Percentiles rank a stretch among this genome's conserved stretches.
Conservation (phyloP, 1,140 invertebrate genomes). For the Gryon sp. region DNA sequence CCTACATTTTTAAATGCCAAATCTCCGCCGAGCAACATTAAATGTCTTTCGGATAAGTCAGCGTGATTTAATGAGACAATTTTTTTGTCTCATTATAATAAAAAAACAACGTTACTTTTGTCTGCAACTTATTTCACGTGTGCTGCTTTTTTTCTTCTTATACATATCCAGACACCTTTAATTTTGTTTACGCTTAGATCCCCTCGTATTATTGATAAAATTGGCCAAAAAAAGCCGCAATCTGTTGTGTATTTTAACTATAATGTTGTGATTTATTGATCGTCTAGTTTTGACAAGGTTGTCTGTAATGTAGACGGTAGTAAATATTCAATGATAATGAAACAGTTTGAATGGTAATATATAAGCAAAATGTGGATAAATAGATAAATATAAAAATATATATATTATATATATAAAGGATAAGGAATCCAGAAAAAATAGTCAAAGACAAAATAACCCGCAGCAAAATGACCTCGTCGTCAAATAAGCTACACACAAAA, state of each 20-base stretch:
- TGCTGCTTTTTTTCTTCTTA: background rate
- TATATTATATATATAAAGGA: too few relatives aligned
- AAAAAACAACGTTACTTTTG: background rate
- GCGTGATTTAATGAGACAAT: too few relatives aligned
- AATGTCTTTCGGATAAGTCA: too few relatives aligned
- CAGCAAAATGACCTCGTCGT: too few relatives aligned
- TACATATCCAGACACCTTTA: background rate
- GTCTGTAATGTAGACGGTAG: background rate
- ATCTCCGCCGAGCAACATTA: too few relatives aligned
- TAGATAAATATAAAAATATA: slow-evolving; percentile 5
- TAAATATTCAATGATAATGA: background rate
- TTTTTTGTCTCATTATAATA: too few relatives aligned
- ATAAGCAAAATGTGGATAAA: background rate
- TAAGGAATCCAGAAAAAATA: too few relatives aligned
- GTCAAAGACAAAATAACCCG: too few relatives aligned
- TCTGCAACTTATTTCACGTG: background rate
- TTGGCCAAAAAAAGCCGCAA: background rate
- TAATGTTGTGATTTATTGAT: background rate
- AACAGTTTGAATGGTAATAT: background rate
- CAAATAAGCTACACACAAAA: too few relatives aligned
- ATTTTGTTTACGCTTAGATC: slow-evolving; percentile 2
- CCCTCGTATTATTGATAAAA: background rate
- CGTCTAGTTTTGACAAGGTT: slow-evolving; percentile 4
- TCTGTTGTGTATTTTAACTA: background rate
- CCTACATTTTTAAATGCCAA: too few relatives aligned